These are phyloP conservation scores for Aphelocoma coerulescens DNA, from an alignment of 2,113 vertebrate genomes.

Conservation along the genomic window DNA sequence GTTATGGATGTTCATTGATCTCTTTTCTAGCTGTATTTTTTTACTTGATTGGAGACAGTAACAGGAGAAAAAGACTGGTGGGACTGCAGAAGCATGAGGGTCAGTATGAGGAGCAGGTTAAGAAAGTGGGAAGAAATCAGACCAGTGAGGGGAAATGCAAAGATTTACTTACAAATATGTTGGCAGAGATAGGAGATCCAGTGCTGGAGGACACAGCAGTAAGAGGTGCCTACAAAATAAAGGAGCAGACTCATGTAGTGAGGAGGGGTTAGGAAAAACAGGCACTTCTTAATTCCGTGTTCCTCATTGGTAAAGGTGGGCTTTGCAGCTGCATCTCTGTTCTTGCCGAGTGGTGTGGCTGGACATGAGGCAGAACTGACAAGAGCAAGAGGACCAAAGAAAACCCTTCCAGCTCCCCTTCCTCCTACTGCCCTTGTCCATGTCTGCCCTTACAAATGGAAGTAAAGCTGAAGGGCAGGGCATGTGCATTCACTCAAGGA, in stretches of 20 bases:
- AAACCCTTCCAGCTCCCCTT: neutral
- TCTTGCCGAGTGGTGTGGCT: neutral
- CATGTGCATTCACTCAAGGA: accelerated
- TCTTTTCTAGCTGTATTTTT: neutral
- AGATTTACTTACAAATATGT: neutral
- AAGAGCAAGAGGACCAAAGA: neutral
- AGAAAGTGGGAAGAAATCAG: neutral
- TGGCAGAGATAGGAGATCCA: neutral
- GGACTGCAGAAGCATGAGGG: neutral
- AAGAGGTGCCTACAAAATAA: neutral
- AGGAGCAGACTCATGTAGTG: neutral
- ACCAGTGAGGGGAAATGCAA: neutral
- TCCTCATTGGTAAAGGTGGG: neutral
- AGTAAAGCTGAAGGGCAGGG: neutral
- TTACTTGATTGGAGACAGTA: neutral
- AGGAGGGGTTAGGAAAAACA: neutral
- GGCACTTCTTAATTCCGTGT: neutral
- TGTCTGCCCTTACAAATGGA: neutral
- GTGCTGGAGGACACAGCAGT: neutral
- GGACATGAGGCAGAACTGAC: neutral
- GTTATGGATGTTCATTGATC: neutral
- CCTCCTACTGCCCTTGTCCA: neutral
- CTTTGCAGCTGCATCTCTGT: neutral
- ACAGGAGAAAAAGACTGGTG: neutral
- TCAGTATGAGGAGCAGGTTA: neutral